Percentiles rank a stretch among this genome's conserved stretches.
Evolutionary conservation across 2,797 vertebrate genomes (phyloP).

Genomic region (Pogoniulus pusillus): DNA sequence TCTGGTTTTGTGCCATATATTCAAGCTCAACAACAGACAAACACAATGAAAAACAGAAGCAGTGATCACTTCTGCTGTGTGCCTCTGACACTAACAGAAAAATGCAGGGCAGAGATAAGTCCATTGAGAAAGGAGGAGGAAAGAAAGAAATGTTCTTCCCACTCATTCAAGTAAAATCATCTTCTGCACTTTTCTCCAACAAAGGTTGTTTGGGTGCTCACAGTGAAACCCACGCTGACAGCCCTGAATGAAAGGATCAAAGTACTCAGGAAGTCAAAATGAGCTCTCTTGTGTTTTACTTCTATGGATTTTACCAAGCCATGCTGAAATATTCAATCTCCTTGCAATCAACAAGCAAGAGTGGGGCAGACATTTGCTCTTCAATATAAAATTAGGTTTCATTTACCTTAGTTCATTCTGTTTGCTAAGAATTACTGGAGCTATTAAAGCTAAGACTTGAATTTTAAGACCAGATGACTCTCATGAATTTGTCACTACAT

Average conservation of each 20-base stretch:
- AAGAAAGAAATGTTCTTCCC: neutral
- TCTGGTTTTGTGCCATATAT: constrained; percentile 36
- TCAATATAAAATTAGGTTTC: constrained; percentile 23
- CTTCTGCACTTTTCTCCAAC: neutral
- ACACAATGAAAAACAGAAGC: constrained; percentile 29
- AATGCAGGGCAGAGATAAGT: neutral
- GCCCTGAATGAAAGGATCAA: neutral
- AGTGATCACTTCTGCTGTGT: constrained; percentile 22
- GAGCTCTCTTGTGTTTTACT: neutral
- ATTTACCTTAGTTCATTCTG: constrained; percentile 44
- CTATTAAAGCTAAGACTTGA: constrained; percentile 29
- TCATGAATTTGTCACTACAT: neutral
- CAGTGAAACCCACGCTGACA: neutral
- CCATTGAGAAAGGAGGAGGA: neutral
- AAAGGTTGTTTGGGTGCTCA: neutral
- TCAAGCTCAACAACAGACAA: constrained; percentile 50
- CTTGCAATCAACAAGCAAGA: neutral
- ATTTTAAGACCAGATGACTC: constrained; percentile 34
- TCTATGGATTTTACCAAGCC: constrained; percentile 1
- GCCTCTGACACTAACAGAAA: constrained; percentile 18
- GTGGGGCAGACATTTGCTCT: neutral
- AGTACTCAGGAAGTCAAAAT: neutral
- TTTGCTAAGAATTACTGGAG: constrained; percentile 31
- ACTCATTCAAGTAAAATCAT: neutral
- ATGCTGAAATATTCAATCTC: neutral